phyloP scores from a whole-genome alignment of 2,797 vertebrate genomes.

The Gobionotothen gibberifrons region DNA sequence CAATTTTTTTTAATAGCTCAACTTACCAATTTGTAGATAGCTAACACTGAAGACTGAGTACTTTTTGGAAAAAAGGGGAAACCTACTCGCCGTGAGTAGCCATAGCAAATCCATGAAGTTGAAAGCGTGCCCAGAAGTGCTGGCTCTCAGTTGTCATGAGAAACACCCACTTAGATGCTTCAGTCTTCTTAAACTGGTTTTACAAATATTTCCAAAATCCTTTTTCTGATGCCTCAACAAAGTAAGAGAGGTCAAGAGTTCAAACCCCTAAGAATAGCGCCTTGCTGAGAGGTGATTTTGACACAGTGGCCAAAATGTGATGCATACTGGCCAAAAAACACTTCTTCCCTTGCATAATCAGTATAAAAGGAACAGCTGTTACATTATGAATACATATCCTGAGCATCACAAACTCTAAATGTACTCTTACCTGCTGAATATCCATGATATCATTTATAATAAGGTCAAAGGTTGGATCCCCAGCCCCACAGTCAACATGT shows the following conservation, averaged over 20 bases:
- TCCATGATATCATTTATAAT: no score
- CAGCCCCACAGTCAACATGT: no score
- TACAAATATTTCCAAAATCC: not conserved
- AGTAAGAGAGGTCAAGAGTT: not conserved
- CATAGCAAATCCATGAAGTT: no score
- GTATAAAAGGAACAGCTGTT: not conserved
- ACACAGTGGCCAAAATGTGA: not conserved
- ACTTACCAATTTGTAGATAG: not conserved
- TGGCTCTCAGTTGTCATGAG: not conserved
- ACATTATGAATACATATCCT: not conserved
- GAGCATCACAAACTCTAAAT: no score
- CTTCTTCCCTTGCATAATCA: not conserved
- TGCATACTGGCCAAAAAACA: not conserved
- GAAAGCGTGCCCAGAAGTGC: no score
- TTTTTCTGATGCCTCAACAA: not conserved
- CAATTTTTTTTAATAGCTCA: not conserved
- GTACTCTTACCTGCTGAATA: no score
- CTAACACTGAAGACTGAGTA: not conserved
- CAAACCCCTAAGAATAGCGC: not conserved
- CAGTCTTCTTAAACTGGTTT: no score
- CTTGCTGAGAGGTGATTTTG: not conserved
- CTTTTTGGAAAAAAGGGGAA: not conserved
- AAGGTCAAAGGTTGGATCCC: no score
- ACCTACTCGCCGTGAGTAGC: no score
- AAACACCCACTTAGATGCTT: not conserved